Evolutionary conservation across 30 jellyfish, hydroid and myxozoan species (phyloP).

Genomic region (Turritopsis rubra): DNA sequence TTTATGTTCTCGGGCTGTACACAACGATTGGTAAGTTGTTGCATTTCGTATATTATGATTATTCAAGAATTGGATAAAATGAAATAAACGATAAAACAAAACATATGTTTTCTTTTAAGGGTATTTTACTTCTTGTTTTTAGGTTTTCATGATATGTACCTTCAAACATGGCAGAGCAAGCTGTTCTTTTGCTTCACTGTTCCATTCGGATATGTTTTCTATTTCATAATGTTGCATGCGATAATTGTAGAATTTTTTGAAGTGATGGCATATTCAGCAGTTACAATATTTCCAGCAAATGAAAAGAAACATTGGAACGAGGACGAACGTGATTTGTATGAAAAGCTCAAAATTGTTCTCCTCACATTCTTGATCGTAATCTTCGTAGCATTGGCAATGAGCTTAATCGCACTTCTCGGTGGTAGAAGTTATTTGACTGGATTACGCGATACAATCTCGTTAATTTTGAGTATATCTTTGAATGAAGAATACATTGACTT

Average conservation of each 20-base stretch:
- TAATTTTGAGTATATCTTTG: constrained; percentile 2
- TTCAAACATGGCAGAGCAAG: constrained; percentile 26
- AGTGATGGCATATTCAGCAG: constrained; percentile 1
- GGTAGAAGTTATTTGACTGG: constrained; percentile 5
- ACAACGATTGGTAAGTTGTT: constrained; percentile 22
- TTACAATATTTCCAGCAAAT: background rate
- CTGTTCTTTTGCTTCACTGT: constrained; percentile 6
- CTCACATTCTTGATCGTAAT: background rate
- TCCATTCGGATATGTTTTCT: constrained; percentile 12
- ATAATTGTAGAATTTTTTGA: background rate
- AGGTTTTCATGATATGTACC: constrained; percentile 6
- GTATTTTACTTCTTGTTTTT: background rate
- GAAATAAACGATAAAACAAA: background rate
- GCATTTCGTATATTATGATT: background rate
- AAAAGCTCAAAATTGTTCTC: background rate
- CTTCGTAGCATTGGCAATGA: background rate
- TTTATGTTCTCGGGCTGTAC: constrained; percentile 11
- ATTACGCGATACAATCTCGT: background rate
- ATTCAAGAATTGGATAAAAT: background rate
- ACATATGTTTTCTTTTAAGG: background rate
- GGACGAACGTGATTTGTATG: constrained; percentile 5
- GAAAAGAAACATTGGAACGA: background rate
- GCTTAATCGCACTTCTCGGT: background rate
- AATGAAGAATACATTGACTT: background rate
- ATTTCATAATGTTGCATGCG: constrained; percentile 1